Base-by-base conservation (phyloP, 2,888 invertebrate genomes). In the Polia nebulosa region DNA sequence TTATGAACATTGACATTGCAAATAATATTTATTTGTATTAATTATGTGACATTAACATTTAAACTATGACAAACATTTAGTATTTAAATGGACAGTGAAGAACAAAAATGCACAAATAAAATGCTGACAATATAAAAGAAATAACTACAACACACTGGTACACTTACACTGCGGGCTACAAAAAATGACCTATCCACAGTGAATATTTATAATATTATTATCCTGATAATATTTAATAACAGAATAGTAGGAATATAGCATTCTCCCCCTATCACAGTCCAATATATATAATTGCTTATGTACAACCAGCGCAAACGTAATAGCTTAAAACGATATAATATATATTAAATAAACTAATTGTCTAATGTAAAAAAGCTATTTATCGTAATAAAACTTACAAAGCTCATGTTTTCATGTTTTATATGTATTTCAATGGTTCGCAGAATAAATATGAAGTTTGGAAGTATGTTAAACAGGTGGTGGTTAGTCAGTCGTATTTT, bases 301-400 rank as follows among this genome's bases (percentile, higher is more conserved):
- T 69, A 71, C 70, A 68, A 59, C 55, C 72, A 55, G 78, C 83
- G 76, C 78, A 67, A 81, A 78, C 69, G 44, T 65, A 75, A 77
- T 68, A 72, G 72, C 73, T 72, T 76, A 75, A 72, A 80, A 78
- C 61, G 52, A 76, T 69, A 72, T 62, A 65, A 70, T 83, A 72
- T 83, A 72, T 69, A 67, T 72, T 72, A 66, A 79, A 85, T 65
- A 81, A 85, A 81, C 72, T 75, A 86, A 78, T 44, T 61, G 34
- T 71, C 82, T 88, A 87, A 71, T 84, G 88, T 91, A 90, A 91
- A 91, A 89, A 91, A 90, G 90, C 91, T 92, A 91, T 88, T 87
- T 82, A 81, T 83, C 77, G 83, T 88, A 90, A 89, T 87, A 87
- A 88, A 89, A 76, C 84, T 64, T 91, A 91, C 90, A 85, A 93